Base-by-base conservation (phyloP, 2,888 invertebrate species). In the Sinopyrophorus schimmeli region DNA sequence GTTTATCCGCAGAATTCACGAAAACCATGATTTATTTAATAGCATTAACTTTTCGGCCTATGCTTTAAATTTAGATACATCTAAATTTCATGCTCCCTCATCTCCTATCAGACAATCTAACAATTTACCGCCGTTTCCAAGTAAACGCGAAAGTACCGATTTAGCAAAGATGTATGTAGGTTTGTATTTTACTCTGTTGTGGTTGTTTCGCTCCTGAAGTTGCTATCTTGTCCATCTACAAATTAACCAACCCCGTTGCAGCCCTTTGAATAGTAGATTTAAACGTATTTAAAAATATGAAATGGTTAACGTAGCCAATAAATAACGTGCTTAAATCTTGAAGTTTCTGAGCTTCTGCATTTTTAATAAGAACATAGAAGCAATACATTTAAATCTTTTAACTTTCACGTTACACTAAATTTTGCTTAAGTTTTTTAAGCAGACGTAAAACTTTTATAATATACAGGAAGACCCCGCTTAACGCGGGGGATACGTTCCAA, bases 241-340 rank as follows among this genome's bases (percentile, higher is more conserved):
- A 47, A 52, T 52, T 52, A 52, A 47, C 47, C 38, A 23, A 47
- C 42, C 42, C 37, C 24, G 28, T 26, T 27, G 23, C 43, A 21
- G 21, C 31, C 47, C 47, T 52, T 52, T 52, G 47, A 52, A 47
- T 47, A 47, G 47, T 42, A 44, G 41, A 46, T 52, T 42, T n/a
- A n/a, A n/a, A n/a, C n/a, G n/a, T n/a, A n/a, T n/a, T n/a, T n/a
- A n/a, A n/a, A n/a, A n/a, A n/a, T n/a, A n/a, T n/a, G n/a, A n/a
- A n/a, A n/a, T n/a, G n/a, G n/a, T n/a, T n/a, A n/a, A n/a, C n/a
- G n/a, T n/a, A n/a, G n/a, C n/a, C n/a, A n/a, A n/a, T n/a, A n/a
- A n/a, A n/a, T n/a, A n/a, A n/a, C n/a, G n/a, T n/a, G n/a, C n/a
- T n/a, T n/a, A n/a, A n/a, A n/a, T n/a, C n/a, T n/a, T n/a, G n/a